Evolutionary conservation across 2,888 invertebrate genomes (phyloP), one percentile per base, ranked within the genome.

Genomic region (Salticus scenicus): DNA sequence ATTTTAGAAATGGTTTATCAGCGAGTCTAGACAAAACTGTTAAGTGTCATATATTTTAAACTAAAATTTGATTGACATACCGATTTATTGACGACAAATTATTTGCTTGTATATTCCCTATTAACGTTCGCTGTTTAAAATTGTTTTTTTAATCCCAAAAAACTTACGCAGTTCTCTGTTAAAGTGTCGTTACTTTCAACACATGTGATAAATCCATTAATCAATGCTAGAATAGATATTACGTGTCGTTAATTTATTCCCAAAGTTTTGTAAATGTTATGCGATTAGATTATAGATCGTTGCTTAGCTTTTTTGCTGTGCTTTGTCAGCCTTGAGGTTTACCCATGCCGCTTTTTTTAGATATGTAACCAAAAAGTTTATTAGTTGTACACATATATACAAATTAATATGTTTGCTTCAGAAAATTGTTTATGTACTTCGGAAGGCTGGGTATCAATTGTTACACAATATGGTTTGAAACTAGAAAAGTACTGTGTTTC

Each of bases 271-370:
- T 83, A 83, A 77, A 83, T 76, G 76, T 83, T 72, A 51, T 33
- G 77, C 83, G 28, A 67, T 83, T 77, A 83, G 83, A 83, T 72
- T 83, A 83, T 83, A 83, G 83, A 83, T 64, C 66, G 83, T 83
- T 83, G 83, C 83, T 83, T 83, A 66, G 69, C 77, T 83, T 77
- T 63, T 63, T 72, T 57, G 77, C 72, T 77, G 83, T 83, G 77
- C 77, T 83, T 77, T 83, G 77, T 83, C 73, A 83, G 73, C 77
- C 83, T 83, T 73, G 82, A 82, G 72, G 76, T 24, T 24, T 57
- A 57, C 20, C 57, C 57, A 24, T 24, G 57, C 24, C 57, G 57
- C 24, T 20, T 57, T 47, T 57, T 37, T n/a, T n/a, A n/a, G n/a
- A n/a, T n/a, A 47, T n/a, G 12, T 12, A 47, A 2, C 37, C 47